Evolutionary conservation across 2,888 invertebrate genomes (phyloP).

Genomic region (Chromoteleia sp.): DNA sequence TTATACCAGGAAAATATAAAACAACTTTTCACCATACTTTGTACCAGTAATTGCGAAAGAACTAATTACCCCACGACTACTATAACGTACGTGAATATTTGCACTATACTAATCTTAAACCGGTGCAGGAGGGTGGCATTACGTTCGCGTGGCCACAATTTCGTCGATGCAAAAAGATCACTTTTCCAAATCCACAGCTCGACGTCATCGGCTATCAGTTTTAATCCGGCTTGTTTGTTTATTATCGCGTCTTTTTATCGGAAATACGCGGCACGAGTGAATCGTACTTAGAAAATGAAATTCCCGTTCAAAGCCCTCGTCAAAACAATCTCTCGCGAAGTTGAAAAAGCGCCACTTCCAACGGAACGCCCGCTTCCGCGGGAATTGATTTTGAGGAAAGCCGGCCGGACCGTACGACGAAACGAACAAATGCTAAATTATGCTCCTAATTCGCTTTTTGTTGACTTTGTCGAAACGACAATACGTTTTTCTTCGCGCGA

Average conservation of each 20-base stretch:
- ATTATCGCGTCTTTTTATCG: constrained; percentile 1
- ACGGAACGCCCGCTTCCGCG: constrained; percentile 11
- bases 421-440: constrained; percentile 2
- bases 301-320: background rate
- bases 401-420: background rate
- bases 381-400: constrained; percentile 15
- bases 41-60: too few species aligned
- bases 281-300: constrained; percentile 4
- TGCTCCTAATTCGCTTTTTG: background rate
- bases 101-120: too few species aligned
- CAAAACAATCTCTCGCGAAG: constrained; percentile 21
- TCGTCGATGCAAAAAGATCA: too few species aligned
- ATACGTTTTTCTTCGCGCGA: background rate
- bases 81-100: too few species aligned
- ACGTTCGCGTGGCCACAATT: too few species aligned
- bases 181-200: background rate
- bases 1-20: too few species aligned
- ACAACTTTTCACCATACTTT: too few species aligned
- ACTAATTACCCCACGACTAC: too few species aligned
- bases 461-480: constrained; percentile 4
- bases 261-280: background rate
- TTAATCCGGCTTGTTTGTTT: constrained; percentile 15
- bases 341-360: constrained; percentile 1
- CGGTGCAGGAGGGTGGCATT: too few species aligned
- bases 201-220: constrained; percentile 6